phyloP scores from a whole-genome alignment of 2,113 vertebrate species.

The Ariopsis seemanni region DNA sequence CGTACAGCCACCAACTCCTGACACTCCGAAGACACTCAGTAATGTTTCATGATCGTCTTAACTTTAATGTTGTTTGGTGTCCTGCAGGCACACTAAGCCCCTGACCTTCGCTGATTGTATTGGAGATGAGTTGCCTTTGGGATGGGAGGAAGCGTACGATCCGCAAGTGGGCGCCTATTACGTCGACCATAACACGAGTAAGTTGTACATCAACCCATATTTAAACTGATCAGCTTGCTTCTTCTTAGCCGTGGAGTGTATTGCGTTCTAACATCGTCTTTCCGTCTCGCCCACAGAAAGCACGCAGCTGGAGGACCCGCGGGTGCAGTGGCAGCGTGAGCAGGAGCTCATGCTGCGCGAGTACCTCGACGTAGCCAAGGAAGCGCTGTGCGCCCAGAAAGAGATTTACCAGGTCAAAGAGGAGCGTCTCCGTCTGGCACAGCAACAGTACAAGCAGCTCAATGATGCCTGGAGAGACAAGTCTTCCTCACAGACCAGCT shows the following conservation, averaged over 20 bases:
- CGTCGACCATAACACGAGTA: slow-evolving; percentile 98
- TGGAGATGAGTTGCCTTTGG: slow-evolving; percentile 91
- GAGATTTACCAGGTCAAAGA: slow-evolving; percentile 98
- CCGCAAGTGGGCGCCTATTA: slow-evolving; percentile 92
- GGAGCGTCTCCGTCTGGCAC: slow-evolving; percentile 89
- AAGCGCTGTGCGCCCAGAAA: slow-evolving; percentile 90
- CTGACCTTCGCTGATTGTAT: slow-evolving; percentile 98
- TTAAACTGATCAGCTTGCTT: not conserved
- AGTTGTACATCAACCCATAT: slow-evolving; percentile 63
- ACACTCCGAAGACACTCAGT: not conserved
- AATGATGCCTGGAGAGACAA: slow-evolving; percentile 92
- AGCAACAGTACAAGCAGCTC: slow-evolving; percentile 92
- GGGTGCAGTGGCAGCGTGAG: slow-evolving; percentile 91
- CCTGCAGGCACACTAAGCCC: slow-evolving; percentile 92
- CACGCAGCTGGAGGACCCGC: slow-evolving; percentile 97
- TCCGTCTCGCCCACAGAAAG: slow-evolving; percentile 63
- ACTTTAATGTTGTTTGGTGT: slow-evolving; percentile 46
- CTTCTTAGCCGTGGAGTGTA: not conserved
- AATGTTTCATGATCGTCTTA: not conserved
- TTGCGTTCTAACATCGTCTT: not conserved
- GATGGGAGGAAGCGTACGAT: slow-evolving; percentile 96
- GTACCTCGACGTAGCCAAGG: slow-evolving; percentile 90
- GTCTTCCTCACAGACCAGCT: slow-evolving; percentile 90
- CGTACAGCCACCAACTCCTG: not conserved
- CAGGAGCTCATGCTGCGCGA: slow-evolving; percentile 96